Conservation (phyloP, 2,797 vertebrate genomes). For the Chaenodraco wilsoni region DNA sequence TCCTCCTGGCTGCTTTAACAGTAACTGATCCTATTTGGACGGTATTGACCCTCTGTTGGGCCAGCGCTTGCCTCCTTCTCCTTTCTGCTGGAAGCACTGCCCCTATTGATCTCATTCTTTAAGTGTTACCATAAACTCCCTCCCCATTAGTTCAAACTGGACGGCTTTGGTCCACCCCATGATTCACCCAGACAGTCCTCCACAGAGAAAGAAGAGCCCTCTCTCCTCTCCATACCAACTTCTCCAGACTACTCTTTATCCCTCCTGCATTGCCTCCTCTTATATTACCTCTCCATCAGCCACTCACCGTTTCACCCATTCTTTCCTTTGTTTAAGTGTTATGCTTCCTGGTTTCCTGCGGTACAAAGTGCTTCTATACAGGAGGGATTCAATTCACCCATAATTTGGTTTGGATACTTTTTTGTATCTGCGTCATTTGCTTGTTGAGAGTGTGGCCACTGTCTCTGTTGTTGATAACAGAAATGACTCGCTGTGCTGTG, state of each 20-base stretch:
- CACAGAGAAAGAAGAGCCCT: slow-evolving; percentile 36
- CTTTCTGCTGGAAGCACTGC: slow-evolving; percentile 56
- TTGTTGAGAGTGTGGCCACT: slow-evolving; percentile 47
- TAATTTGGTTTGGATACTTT: slow-evolving; percentile 77
- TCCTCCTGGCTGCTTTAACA: slow-evolving; percentile 43
- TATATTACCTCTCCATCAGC: slow-evolving; percentile 58
- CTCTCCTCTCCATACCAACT: slow-evolving; percentile 37
- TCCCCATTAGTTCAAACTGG: slow-evolving; percentile 79
- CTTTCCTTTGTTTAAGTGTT: slow-evolving; percentile 62
- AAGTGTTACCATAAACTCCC: slow-evolving; percentile 86
- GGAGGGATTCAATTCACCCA: slow-evolving; percentile 73
- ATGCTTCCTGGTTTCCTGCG: slow-evolving; percentile 68
- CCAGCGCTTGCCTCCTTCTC: slow-evolving; percentile 50
- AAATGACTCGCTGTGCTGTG: slow-evolving; percentile 47
- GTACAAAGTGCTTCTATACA: slow-evolving; percentile 74
- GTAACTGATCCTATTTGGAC: slow-evolving; percentile 72
- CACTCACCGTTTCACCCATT: slow-evolving; percentile 40
- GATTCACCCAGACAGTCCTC: slow-evolving; percentile 67
- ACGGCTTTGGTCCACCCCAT: slow-evolving; percentile 54
- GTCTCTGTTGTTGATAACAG: slow-evolving; percentile 48
- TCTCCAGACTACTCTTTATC: slow-evolving; percentile 39
- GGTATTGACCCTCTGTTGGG: slow-evolving; percentile 62
- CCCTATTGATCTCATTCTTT: slow-evolving; percentile 83
- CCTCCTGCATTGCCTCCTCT: slow-evolving; percentile 39
- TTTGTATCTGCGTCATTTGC: slow-evolving; percentile 64